Percentiles rank a stretch among this genome's conserved stretches.
Evolutionary conservation across 1,140 invertebrate genomes (phyloP).

Genomic region (Apis laboriosa): DNA sequence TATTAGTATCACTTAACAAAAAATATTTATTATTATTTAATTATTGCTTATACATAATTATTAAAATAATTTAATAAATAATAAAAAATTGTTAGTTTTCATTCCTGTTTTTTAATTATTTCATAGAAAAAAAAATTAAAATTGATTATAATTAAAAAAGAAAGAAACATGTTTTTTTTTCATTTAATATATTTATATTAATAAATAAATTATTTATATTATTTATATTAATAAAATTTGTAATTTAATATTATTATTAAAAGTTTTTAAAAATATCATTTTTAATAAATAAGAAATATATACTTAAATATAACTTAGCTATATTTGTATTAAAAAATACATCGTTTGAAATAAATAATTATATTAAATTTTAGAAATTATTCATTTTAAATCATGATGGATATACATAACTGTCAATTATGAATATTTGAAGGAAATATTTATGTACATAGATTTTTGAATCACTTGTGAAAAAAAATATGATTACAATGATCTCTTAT

Average conservation of each 20-base stretch:
- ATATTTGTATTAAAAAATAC: neutral
- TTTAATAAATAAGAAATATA: too few relatives aligned
- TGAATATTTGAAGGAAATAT: slow-evolving; percentile 1
- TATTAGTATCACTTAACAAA: neutral
- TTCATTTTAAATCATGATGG: neutral
- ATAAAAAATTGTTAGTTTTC: neutral
- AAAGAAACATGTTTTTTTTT: too few relatives aligned
- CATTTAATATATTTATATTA: too few relatives aligned
- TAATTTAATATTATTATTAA: too few relatives aligned
- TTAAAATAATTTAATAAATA: neutral
- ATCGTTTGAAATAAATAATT: neutral
- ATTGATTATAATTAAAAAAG: neutral
- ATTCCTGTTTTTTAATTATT: neutral
- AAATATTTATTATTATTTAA: too few relatives aligned
- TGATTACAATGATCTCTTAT: neutral
- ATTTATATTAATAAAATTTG: too few relatives aligned
- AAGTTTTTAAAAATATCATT: neutral
- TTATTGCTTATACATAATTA: neutral
- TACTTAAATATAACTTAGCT: too few relatives aligned
- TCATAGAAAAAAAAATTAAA: too few relatives aligned
- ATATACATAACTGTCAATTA: slow-evolving; percentile 11
- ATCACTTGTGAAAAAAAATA: neutral
- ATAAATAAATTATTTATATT: too few relatives aligned
- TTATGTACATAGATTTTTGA: neutral
- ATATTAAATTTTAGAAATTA: slow-evolving; percentile 9